phyloP scores from a whole-genome alignment of 2,113 vertebrate genomes.

The Sinocyclocheilus rhinocerous region DNA sequence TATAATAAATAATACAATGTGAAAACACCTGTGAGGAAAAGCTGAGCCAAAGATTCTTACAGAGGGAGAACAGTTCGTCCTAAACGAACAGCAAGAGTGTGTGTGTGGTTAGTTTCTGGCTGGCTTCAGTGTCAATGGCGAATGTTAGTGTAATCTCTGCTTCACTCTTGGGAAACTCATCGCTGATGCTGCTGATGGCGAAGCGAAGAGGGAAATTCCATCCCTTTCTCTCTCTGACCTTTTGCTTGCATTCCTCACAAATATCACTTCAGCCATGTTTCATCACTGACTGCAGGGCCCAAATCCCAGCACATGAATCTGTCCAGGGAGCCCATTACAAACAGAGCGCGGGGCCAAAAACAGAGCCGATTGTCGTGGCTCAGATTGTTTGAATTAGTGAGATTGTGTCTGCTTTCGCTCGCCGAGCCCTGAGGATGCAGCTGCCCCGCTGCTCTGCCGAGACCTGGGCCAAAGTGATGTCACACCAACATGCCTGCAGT shows the following conservation, averaged over 20 bases:
- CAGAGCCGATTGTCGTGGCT: conserved; percentile 58
- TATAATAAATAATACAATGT: neutral
- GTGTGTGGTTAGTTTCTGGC: neutral
- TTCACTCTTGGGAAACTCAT: neutral
- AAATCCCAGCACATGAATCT: conserved; percentile 63
- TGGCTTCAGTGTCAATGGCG: no score
- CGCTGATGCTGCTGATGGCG: conserved; percentile 7
- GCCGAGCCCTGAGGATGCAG: conserved; percentile 52
- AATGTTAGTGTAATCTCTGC: conserved; percentile 11
- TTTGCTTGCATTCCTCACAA: conserved; percentile 44
- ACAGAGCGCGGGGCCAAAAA: conserved; percentile 58
- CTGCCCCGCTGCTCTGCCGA: conserved; percentile 53
- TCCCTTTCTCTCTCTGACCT: conserved; percentile 13
- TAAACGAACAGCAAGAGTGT: neutral
- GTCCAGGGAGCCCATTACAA: conserved; percentile 64
- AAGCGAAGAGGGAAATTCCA: conserved; percentile 46
- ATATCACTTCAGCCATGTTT: conserved; percentile 57
- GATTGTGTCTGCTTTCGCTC: conserved; percentile 59
- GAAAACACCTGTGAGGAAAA: conserved; percentile 1
- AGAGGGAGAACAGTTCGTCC: neutral
- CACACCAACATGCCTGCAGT: conserved; percentile 68
- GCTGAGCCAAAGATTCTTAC: neutral
- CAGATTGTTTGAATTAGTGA: conserved; percentile 71
- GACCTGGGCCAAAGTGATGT: conserved; percentile 68
- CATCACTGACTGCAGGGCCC: conserved; percentile 53